A percentile compares a stretch with the other conserved stretches of the same genome.
Evolutionary conservation across 2,888 invertebrate genomes (phyloP).

Genomic region (Thymelicus lineola): DNA sequence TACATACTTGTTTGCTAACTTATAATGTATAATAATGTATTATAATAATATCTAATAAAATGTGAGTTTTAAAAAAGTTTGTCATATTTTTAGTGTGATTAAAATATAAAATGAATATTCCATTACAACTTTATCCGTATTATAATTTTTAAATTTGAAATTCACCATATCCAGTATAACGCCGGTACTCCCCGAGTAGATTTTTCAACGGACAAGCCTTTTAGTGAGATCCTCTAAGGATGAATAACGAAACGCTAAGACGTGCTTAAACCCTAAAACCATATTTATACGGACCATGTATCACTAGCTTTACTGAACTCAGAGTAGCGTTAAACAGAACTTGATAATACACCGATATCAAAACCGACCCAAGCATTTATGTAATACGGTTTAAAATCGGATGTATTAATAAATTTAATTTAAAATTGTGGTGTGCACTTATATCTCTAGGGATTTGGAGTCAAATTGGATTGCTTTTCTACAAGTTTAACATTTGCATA

Average conservation of each 20-base stretch:
- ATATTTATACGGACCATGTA: constrained; percentile 41
- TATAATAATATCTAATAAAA: no score
- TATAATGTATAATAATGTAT: no score
- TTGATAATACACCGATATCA: constrained; percentile 30
- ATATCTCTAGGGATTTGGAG: constrained; percentile 69
- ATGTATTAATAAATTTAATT: constrained; percentile 60
- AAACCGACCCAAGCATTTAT: constrained; percentile 8
- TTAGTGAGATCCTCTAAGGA: constrained; percentile 10
- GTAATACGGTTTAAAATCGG: constrained; percentile 40
- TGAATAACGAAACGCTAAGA: constrained; percentile 36
- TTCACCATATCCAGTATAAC: no score
- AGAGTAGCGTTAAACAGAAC: constrained; percentile 39
- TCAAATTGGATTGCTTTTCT: constrained; percentile 77
- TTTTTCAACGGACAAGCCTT: constrained; percentile 9
- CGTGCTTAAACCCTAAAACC: constrained; percentile 36
- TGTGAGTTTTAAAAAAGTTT: no score
- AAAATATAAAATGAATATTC: no score
- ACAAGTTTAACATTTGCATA: constrained; percentile 77
- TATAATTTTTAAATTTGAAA: no score
- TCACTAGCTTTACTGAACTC: constrained; percentile 42
- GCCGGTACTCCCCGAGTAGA: background rate
- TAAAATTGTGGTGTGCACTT: constrained; percentile 69
- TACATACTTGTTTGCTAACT: no score
- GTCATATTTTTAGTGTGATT: no score
- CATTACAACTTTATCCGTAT: no score